phyloP scores from a whole-genome alignment of 2,888 invertebrate genomes.

The Digitonthophagus gazella region DNA sequence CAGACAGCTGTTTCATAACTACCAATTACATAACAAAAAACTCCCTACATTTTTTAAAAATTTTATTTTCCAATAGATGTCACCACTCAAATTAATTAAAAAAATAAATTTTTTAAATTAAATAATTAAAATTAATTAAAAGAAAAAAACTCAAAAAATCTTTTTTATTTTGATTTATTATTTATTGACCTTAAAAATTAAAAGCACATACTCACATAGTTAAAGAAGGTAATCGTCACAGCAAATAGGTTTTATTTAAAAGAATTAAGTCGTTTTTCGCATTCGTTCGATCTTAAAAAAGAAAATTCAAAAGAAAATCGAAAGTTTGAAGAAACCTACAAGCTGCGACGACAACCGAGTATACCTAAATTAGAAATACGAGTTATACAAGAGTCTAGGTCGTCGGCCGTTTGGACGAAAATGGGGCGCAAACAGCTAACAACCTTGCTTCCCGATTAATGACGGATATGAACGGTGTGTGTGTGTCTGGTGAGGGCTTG shows the following conservation, averaged over 20 bases:
- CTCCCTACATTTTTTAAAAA: neutral
- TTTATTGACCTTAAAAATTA: constrained; percentile 33
- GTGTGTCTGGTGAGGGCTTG: neutral
- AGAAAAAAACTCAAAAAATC: constrained; percentile 13
- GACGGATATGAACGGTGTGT: neutral
- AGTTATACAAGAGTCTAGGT: neutral
- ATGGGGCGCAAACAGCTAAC: neutral
- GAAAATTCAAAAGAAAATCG: neutral
- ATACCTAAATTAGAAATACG: neutral
- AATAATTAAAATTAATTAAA: neutral
- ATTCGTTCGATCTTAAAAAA: neutral
- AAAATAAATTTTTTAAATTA: too few species aligned
- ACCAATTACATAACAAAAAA: constrained; percentile 1
- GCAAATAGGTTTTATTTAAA: constrained; percentile 16
- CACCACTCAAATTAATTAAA: too few species aligned
- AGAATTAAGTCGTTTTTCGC: neutral
- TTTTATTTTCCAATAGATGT: too few species aligned
- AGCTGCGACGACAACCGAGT: neutral
- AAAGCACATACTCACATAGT: constrained; percentile 35
- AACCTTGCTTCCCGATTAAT: neutral
- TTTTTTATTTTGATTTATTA: constrained; percentile 20
- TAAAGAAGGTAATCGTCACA: constrained; percentile 25
- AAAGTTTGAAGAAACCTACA: neutral
- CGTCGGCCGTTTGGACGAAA: neutral
- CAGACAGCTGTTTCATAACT: constrained; percentile 7